A percentile compares a stretch with the other conserved stretches of the same genome.
Conservation (phyloP, 2,888 invertebrate genomes). For the Capitulum mitella region DNA sequence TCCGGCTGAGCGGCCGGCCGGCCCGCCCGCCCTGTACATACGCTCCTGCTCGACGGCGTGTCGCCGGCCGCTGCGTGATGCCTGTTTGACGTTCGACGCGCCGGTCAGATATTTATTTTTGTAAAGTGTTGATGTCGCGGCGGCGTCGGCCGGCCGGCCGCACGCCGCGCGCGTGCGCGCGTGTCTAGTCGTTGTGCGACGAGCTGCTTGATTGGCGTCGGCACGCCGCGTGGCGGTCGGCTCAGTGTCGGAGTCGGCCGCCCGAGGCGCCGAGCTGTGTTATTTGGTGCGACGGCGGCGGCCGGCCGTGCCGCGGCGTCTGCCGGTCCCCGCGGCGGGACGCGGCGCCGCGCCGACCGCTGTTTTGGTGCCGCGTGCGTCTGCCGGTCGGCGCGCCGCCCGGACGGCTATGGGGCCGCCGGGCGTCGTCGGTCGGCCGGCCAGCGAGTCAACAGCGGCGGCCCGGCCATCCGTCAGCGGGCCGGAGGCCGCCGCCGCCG, state of each 20-base stretch:
- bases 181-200: not conserved
- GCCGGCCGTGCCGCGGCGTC: not conserved
- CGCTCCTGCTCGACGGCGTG: not conserved
- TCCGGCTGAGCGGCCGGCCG: not conserved
- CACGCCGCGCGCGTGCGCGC: too few species aligned
- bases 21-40: not conserved
- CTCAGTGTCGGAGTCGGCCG: not conserved
- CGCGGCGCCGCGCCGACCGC: not conserved
- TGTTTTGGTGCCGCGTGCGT: not conserved
- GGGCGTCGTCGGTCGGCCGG: not conserved
- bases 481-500: not conserved
- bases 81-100: not conserved
- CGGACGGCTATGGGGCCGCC: not conserved
- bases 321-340: not conserved
- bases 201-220: not conserved
- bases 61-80: not conserved
- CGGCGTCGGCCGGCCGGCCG: not conserved
- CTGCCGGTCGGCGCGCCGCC: not conserved
- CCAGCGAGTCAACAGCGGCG: not conserved
- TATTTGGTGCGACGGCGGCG: not conserved
- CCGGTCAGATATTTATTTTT: conserved; percentile 17
- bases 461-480: not conserved
- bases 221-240: not conserved
- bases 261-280: not conserved
- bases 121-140: not conserved